Evolutionary conservation across 2,797 vertebrate species (phyloP).

Genomic region (Gastrophryne carolinensis): DNA sequence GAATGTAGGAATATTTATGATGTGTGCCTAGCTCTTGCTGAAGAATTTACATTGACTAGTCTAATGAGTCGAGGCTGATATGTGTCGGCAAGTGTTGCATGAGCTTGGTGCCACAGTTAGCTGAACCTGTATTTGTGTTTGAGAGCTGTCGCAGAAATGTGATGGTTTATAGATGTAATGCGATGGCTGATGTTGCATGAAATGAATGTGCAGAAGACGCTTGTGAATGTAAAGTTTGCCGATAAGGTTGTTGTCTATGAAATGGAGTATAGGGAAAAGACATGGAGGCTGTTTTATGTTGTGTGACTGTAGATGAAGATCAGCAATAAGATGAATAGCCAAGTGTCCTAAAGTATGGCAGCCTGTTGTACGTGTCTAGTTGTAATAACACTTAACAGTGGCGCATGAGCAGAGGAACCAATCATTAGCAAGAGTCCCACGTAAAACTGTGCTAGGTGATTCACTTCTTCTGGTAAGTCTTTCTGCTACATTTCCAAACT

Average conservation of each 20-base stretch:
- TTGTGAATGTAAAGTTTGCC: constrained; percentile 37
- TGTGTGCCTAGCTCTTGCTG: not conserved
- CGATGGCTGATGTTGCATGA: constrained; percentile 42
- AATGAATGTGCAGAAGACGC: constrained; percentile 38
- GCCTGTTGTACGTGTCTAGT: no score
- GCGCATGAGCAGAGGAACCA: no score
- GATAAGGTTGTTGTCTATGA: constrained; percentile 49
- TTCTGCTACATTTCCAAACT: no score
- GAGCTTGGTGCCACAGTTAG: not conserved
- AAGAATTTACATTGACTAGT: not conserved
- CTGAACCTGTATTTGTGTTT: constrained; percentile 24
- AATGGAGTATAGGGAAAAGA: constrained; percentile 40
- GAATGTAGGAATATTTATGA: not conserved
- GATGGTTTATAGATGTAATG: constrained; percentile 45
- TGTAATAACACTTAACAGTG: no score
- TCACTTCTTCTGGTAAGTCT: no score
- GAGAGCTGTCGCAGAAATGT: constrained; percentile 11
- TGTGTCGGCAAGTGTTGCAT: not conserved
- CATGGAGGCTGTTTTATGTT: constrained; percentile 38
- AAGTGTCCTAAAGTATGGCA: not conserved
- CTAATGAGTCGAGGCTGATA: not conserved
- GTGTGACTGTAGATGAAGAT: constrained; percentile 37
- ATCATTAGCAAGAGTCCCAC: no score
- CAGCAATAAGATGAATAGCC: constrained; percentile 2
- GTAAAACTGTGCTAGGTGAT: no score